Base-by-base conservation (phyloP, 2,113 vertebrate genomes). In the Machaerirhynchus nigripectus region DNA sequence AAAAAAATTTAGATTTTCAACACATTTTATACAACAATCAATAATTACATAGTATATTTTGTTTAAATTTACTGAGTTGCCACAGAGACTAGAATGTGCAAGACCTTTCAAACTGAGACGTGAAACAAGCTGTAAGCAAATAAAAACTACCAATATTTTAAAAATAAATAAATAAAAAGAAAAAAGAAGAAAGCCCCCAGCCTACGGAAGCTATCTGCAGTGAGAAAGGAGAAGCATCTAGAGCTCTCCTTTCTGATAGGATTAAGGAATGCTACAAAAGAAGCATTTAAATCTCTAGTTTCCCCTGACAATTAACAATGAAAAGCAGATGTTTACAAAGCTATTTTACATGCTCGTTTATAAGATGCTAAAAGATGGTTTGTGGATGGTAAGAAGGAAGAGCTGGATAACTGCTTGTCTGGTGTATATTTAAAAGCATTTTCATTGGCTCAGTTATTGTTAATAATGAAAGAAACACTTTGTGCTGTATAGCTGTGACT, bases 311-410 rank as follows among this genome's bases (percentile, higher is more conserved):
- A 98, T 98, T 98, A 98, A 98, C 97, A 98, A 98, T 97, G 96
- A 98, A 98, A 98, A 98, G 93, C 98, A 98, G 98, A 98, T 98
- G 98, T 98, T 98, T 98, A 98, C 97, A 98, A 98, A 97, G 97
- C 97, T 97, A 95, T 97, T 98, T 98, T 96, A 57, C 97, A 97
- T 96, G 96, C 97, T 97, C 82, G 92, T 97, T 98, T 98, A 96
- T 97, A 97, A 97, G 97, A 98, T 46, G 91, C 95, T 98, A 97
- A 98, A 98, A 97, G 97, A 98, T 97, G 97, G 96, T 96, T 98
- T 98, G 98, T 98, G 97, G 97, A 96, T 96, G 97, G 97, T 97
- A 87, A 97, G 95, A 98, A 98, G 97, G 97, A 98, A 98, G 90
- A 98, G 97, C 97, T 96, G 97, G 97, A 98, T 98, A 98, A 97